Evolutionary conservation across 1,140 invertebrate species (phyloP).

Genomic region (Brachionus manjavacas): DNA sequence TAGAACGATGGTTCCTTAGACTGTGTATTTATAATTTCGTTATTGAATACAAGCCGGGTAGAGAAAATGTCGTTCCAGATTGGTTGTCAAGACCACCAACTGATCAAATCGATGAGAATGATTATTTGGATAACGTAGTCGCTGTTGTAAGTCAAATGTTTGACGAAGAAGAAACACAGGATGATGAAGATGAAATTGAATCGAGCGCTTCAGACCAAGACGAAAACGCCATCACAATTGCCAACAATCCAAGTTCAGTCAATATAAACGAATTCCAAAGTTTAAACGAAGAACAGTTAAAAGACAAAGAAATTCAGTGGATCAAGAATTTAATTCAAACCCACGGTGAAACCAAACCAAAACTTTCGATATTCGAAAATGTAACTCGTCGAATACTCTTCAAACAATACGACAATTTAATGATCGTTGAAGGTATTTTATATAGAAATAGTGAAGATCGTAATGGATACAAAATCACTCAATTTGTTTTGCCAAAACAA

Average conservation of each 20-base stretch:
- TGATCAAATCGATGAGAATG: neutral
- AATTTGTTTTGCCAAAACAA: neutral
- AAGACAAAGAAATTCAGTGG: neutral
- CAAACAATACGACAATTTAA: neutral
- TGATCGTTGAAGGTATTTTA: neutral
- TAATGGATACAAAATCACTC: neutral
- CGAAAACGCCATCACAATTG: too few relatives aligned
- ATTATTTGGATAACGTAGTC: neutral
- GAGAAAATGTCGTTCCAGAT: neutral
- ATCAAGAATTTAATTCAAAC: neutral
- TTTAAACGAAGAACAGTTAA: too few relatives aligned
- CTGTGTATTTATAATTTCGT: neutral
- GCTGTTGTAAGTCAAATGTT: neutral
- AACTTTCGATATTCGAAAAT: constrained; percentile 11
- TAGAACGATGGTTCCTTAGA: neutral
- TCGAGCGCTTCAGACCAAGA: too few relatives aligned
- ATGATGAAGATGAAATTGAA: too few relatives aligned
- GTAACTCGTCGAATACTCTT: neutral
- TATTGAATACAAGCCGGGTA: neutral
- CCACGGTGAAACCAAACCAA: neutral
- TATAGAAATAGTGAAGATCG: neutral
- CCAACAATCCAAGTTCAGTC: too few relatives aligned
- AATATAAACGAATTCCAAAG: too few relatives aligned
- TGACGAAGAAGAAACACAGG: neutral
- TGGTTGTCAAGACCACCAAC: neutral